A percentile compares a stretch with the other conserved stretches of the same genome.
Evolutionary conservation across 2,797 vertebrate species (phyloP).

Genomic region (Dendrocincla tyrannina): DNA sequence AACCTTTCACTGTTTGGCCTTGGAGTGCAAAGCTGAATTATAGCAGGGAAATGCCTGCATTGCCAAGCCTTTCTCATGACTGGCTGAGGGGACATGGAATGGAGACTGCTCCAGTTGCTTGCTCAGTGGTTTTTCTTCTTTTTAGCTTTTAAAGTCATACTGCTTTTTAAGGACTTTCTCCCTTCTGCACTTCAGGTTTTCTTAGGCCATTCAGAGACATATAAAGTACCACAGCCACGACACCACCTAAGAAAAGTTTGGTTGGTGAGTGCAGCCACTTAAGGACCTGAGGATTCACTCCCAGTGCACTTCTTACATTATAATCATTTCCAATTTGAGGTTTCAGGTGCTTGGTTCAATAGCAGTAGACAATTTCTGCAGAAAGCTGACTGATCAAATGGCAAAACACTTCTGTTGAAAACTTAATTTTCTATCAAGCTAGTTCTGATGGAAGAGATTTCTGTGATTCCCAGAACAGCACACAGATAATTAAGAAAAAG

Average conservation of each 20-base stretch:
- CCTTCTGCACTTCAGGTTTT: background rate
- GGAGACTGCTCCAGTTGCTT: background rate
- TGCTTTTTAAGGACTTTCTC: background rate
- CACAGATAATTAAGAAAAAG: background rate
- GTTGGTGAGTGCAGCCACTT: background rate
- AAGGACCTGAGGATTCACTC: background rate
- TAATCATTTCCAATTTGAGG: background rate
- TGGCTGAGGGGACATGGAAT: background rate
- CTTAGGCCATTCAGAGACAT: background rate
- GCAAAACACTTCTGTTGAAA: background rate
- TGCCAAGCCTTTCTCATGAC: background rate
- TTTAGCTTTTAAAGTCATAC: background rate
- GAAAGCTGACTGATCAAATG: background rate
- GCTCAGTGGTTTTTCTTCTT: background rate
- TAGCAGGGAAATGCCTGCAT: background rate
- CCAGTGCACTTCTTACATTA: accelerated
- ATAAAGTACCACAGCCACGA: background rate
- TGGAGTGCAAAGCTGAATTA: background rate
- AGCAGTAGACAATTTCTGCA: background rate
- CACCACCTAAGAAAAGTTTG: background rate
- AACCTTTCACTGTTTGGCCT: background rate
- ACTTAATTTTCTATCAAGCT: background rate
- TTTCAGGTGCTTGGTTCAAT: background rate
- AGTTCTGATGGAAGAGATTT: background rate
- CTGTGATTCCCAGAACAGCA: background rate